Base-by-base conservation (phyloP, 2,797 vertebrate species). In the Cossypha niveicapilla region DNA sequence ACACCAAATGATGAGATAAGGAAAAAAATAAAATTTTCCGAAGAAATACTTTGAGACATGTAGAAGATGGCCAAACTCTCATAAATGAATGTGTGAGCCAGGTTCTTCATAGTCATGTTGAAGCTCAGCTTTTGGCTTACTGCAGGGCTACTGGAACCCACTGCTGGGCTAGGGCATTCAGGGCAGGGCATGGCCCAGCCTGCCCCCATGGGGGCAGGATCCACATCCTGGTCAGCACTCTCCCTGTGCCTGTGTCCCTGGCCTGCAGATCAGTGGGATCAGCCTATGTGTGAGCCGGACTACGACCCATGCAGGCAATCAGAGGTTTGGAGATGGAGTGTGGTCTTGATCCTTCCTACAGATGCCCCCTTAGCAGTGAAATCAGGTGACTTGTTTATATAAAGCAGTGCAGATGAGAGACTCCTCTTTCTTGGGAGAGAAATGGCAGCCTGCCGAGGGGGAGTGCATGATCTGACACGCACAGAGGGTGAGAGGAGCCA, bases 1-100 rank as follows among this genome's bases (percentile, higher is more conserved):
- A 74, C 51, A 88, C 23, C 77, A 86, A 94, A 91, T 83, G 7
- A 50, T 89, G 62, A 85, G 77, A 85, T 88, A 76, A 94, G 58
- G 34, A n/a, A 89, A 92, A 88, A 88, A 86, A 77, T 27, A 72
- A 80, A 68, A 48, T 51, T 66, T 91, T 39, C 21, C 60, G 56
- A 82, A 71, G 50, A 77, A 84, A 60, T 57, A 18, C 42, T 91
- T 24, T 32, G 58, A 73, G 65, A 28, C 18, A 23, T 39, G 53
- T 57, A 70, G 75, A 62, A 76, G 68, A 66, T 51, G 9, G 14
- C 11, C 66, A 62, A 63, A 54, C 2, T 47, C 61, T 70, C 16
- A 58, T 39, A 84, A 92, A 74, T 4, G 22, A 41, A 27, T 13
- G 35, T 11, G 24, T 67, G 34, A 90, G 16, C 19, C 39, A 83